Evolutionary conservation across 2,888 invertebrate genomes (phyloP), one percentile per base, ranked within the genome.

Genomic region (Heteromurus nitidus): DNA sequence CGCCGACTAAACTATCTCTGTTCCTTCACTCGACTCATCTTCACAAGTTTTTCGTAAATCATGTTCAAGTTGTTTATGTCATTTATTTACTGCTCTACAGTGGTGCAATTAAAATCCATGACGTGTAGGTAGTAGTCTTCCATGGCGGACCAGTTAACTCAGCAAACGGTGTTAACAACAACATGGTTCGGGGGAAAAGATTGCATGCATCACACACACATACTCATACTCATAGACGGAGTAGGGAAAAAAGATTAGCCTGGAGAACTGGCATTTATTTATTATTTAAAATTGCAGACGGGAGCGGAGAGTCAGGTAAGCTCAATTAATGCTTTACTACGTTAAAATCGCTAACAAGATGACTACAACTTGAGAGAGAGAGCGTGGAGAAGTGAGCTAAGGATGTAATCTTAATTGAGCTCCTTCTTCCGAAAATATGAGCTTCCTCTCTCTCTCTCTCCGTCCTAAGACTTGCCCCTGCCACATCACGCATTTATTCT

Each of bases 61-160:
- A 77, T 69, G 77, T 30, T 62, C 50, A 69, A 77, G 50, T 77
- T 77, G 77, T 77, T 69, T 69, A 77, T 77, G 65, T 69, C 77
- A 77, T 77, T 77, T 69, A 77, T 77, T 77, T 77, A 77, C 69
- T 62, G 36, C 62, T 69, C 76, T 68, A 47, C 76, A 18, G 76
- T 55, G 76, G 67, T 44, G 60, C 77, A 77, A 77, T 77, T 77
- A 77, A 77, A 69, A 69, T 44, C 50, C 44, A 5, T 67, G 44
- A 44, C 67, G 64, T 50, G 31, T 73, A 44, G 44, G 44, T 44
- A 44, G 3, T 44, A n/a, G n/a, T n/a, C 13, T 53, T 28, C 26
- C 13, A 28, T 1, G 20, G 3, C 58, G 13, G 36, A 9, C 5
- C 36, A 13, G 36, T 36, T 36, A n/a, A n/a, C n/a, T n/a, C n/a